phyloP scores from a whole-genome alignment of 1,140 invertebrate genomes.

The Caenorhabditis inopinata region DNA sequence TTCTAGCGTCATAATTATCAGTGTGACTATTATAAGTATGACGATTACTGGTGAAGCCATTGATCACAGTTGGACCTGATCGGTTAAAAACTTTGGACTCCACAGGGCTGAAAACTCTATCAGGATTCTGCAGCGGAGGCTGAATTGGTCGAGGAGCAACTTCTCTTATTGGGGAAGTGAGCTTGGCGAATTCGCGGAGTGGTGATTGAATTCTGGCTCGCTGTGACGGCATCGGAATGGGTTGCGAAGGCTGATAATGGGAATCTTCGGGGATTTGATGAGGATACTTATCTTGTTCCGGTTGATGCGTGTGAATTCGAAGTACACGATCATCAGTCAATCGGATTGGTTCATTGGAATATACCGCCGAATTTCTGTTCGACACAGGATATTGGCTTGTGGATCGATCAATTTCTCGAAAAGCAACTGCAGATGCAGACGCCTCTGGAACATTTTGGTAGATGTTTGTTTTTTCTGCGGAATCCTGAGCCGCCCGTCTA shows the following conservation, averaged over 20 bases:
- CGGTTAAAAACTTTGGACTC: conserved; percentile 24
- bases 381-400: background rate
- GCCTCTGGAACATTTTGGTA: background rate
- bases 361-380: background rate
- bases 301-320: background rate
- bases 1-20: background rate
- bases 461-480: background rate
- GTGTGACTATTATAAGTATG: conserved; percentile 1
- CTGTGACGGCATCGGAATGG: background rate
- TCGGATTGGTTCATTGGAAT: background rate
- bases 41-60: conserved; percentile 34
- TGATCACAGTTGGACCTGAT: conserved; percentile 18
- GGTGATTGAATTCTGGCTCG: background rate
- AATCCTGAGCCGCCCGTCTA: background rate
- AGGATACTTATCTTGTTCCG: background rate
- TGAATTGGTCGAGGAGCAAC: background rate
- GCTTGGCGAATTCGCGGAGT: background rate
- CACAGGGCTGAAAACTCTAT: conserved; percentile 11
- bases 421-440: background rate
- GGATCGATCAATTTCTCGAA: background rate
- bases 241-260: background rate
- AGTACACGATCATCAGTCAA: conserved; percentile 10
- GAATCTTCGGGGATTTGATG: background rate
- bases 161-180: background rate
- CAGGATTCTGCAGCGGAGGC: background rate